Evolutionary conservation across 2,113 vertebrate genomes (phyloP).

Genomic region (Riparia riparia): DNA sequence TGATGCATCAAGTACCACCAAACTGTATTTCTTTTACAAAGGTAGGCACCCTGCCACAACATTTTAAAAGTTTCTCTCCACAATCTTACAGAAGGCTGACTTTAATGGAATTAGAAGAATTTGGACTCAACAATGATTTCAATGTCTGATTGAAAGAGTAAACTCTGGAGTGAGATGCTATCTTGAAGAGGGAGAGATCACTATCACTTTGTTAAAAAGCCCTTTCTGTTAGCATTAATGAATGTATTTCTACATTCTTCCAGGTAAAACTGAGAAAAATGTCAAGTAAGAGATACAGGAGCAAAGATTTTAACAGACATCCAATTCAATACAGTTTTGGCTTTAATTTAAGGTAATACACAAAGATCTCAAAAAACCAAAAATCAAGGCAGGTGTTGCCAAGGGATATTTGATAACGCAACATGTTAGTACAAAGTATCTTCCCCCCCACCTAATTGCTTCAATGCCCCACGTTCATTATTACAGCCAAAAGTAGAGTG

Average conservation of each 20-base stretch:
- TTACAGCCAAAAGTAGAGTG: background rate
- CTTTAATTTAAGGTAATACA: background rate
- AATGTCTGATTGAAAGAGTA: conserved; percentile 57
- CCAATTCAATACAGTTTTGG: background rate
- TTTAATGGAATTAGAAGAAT: conserved; percentile 63
- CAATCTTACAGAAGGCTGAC: background rate
- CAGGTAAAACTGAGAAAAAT: background rate
- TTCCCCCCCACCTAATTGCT: background rate
- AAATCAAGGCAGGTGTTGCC: background rate
- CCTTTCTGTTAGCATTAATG: conserved; percentile 23
- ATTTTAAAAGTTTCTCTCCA: background rate
- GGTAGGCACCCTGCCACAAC: background rate
- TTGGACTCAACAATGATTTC: conserved; percentile 57
- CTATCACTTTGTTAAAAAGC: conserved; percentile 49
- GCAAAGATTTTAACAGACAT: background rate
- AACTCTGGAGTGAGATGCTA: conserved; percentile 32
- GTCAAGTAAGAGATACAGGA: background rate
- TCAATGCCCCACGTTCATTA: background rate
- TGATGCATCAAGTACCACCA: background rate
- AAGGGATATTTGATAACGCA: background rate
- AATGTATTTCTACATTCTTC: background rate
- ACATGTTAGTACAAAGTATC: background rate
- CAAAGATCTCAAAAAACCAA: background rate
- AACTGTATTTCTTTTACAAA: background rate
- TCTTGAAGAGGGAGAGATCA: conserved; percentile 54